Percentiles rank a stretch among this genome's conserved stretches.
These are phyloP conservation scores for Numida meleagris DNA, from an alignment of 2,113 vertebrate species.

Conservation along the genomic window DNA sequence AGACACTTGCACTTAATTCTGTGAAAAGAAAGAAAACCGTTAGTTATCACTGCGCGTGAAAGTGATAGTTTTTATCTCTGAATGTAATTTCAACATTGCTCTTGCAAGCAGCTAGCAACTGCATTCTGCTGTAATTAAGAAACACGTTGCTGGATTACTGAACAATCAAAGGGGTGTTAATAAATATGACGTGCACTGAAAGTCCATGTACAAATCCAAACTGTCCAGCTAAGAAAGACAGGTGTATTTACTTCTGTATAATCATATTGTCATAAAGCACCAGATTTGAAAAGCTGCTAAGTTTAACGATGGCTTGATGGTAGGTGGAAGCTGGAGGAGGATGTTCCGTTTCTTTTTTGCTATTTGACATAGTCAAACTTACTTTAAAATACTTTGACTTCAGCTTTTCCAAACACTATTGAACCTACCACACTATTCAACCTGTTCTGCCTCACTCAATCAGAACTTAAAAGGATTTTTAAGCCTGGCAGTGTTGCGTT, in stretches of 20 bases:
- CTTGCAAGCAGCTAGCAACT: constrained; percentile 58
- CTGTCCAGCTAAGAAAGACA: constrained; percentile 1
- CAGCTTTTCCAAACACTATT: neutral
- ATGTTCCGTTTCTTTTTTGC: neutral
- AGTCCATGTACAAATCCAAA: constrained; percentile 4
- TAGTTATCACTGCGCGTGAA: constrained; percentile 48
- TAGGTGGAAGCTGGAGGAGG: constrained; percentile 12
- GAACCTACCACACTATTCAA: neutral
- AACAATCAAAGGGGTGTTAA: constrained; percentile 46
- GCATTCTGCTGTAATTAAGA: constrained; percentile 39
- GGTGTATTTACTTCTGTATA: neutral
- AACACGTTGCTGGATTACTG: constrained; percentile 61
- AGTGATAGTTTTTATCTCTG: constrained; percentile 68
- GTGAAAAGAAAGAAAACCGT: constrained; percentile 45
- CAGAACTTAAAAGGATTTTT: neutral
- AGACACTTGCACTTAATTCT: constrained; percentile 70
- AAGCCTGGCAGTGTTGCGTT: neutral
- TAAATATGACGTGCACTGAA: constrained; percentile 36
- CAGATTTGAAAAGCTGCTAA: neutral
- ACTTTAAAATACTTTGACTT: neutral
- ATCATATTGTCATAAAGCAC: neutral
- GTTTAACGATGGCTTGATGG: neutral
- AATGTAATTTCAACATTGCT: constrained; percentile 71
- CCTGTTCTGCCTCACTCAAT: neutral
- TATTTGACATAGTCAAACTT: neutral